These are phyloP conservation scores for Ridgeia piscesae DNA, from an alignment of 1,140 invertebrate species.

Conservation along the genomic window DNA sequence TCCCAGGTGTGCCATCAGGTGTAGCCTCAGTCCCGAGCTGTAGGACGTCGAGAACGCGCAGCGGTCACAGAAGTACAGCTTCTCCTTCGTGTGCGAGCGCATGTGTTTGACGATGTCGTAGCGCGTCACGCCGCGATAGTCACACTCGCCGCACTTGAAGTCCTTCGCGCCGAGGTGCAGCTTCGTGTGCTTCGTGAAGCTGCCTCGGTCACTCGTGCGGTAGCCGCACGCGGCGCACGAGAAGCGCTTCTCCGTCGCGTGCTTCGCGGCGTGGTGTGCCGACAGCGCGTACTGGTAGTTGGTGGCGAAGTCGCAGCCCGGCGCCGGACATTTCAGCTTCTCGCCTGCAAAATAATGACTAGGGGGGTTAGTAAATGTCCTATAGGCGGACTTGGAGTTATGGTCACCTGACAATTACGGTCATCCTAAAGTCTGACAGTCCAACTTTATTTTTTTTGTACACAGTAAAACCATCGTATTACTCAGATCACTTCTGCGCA, in stretches of 20 bases:
- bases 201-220: neutral
- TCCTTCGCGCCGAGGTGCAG: neutral
- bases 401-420: too few relatives aligned
- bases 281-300: neutral
- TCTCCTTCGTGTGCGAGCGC: conserved; percentile 11
- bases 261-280: neutral
- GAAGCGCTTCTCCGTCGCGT: neutral
- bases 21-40: neutral
- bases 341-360: neutral
- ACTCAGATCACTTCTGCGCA: too few relatives aligned
- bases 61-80: conserved; percentile 9
- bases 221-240: neutral
- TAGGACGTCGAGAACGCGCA: conserved; percentile 8
- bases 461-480: too few relatives aligned
- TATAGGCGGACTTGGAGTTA: too few relatives aligned
- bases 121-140: neutral
- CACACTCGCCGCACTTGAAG: neutral
- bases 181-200: conserved; percentile 3
- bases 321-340: neutral
- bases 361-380: too few relatives aligned
- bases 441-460: too few relatives aligned
- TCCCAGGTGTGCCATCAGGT: neutral
- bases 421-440: too few relatives aligned
- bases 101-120: conserved; percentile 17
- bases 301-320: conserved; percentile 12